Base-by-base conservation (phyloP, 2,797 vertebrate genomes). In the Hipposideros larvatus region DNA sequence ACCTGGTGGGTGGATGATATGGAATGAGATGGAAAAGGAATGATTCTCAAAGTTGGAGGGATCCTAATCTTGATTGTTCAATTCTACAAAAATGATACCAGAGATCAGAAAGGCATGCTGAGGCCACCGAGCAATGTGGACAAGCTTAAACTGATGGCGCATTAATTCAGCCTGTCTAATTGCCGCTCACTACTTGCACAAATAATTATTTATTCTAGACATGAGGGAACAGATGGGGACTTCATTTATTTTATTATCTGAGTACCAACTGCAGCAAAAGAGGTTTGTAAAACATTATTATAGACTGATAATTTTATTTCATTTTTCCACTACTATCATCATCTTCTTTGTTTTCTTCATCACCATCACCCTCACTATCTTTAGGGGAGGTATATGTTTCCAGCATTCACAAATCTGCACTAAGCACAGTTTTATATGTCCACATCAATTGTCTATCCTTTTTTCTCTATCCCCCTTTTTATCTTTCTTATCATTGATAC, bases 241-340 rank as follows among this genome's bases (percentile, higher is more conserved):
- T 95, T 84, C 41, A 88, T 84, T 92, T 92, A 59, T 74, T 94
- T 94, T 82, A 75, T 91, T 91, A 79, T 92, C 57, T 96, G 16
- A 21, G 7, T 84, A 66, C 73, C 46, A 82, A 95, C 75, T 94
- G 53, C 53, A 71, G 26, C 48, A 87, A 90, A 91, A 78, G 41
- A 80, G 21, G 57, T 85, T 63, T 96, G 43, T 59, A 85, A 90
- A 68, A 73, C 70, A 71, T 61, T 77, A 75, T 66, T 57, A 90
- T 88, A 51, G 68, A 70, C 68, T 43, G 59, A 28, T 87, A 11
- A 82, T 74, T 75, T 93, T 70, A 61, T 92, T 79, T 83, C 73
- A 78, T 88, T 71, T 95, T 89, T 96, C 51, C 43, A 22, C 16
- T 73, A 51, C 53, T 13, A 48, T 61, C 6, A 16, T 78, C 37